Evolutionary conservation across 2,113 vertebrate species (phyloP).

Genomic region (Erpornis zantholeuca): DNA sequence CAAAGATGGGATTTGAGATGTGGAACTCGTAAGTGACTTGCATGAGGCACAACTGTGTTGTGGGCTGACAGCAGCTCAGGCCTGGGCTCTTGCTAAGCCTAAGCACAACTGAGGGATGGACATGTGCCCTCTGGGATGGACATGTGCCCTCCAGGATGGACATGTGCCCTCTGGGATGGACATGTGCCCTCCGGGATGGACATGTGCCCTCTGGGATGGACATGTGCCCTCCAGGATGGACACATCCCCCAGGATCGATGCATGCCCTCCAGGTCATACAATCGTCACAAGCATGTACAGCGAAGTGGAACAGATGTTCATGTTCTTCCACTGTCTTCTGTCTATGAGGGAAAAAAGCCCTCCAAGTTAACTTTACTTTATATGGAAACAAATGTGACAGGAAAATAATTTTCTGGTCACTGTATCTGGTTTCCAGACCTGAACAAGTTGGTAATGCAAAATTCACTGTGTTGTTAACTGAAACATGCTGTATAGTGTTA

Average conservation of each 20-base stretch:
- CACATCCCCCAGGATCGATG: too few relatives aligned
- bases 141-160: too few relatives aligned
- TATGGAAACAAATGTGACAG: not conserved
- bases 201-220: not conserved
- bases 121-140: not conserved
- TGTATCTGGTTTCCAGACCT: not conserved
- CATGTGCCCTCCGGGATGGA: not conserved
- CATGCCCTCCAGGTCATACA: not conserved
- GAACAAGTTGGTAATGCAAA: not conserved
- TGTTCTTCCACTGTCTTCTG: not conserved
- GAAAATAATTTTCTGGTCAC: not conserved
- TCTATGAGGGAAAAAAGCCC: not conserved
- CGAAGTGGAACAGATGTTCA: not conserved
- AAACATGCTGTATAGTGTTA: not conserved
- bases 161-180: not conserved
- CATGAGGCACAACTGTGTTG: accelerated
- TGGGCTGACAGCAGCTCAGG: not conserved
- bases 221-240: not conserved
- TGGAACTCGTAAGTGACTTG: not conserved
- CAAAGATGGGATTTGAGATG: not conserved
- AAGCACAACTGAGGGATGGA: not conserved
- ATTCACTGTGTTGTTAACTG: not conserved
- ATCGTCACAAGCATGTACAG: accelerated
- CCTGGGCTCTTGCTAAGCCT: not conserved
- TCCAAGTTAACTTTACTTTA: not conserved